These are phyloP conservation scores for Papilio dardanus DNA, from an alignment of 1,140 invertebrate species.

Conservation along the genomic window DNA sequence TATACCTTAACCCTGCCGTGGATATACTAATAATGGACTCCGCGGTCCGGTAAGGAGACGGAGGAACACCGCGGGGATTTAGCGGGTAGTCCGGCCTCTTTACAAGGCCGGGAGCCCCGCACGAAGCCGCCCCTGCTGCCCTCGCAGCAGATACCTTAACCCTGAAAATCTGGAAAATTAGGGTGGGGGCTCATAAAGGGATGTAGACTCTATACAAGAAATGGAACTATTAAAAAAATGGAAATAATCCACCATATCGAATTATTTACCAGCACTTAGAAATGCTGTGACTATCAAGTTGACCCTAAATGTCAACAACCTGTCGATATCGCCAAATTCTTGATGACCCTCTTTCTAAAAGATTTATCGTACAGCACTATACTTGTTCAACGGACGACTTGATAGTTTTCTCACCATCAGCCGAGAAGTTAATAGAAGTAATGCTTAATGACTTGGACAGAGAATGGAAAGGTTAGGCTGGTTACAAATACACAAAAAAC, in stretches of 20 bases:
- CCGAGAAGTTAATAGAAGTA: not conserved
- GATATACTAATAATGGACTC: too few relatives aligned
- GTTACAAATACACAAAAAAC: not conserved
- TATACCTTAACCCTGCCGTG: too few relatives aligned
- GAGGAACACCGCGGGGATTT: too few relatives aligned
- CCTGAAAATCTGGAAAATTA: conserved; percentile 48
- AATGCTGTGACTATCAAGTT: conserved; percentile 31
- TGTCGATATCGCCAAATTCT: conserved; percentile 37
- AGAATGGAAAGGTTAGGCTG: not conserved
- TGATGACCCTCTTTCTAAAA: conserved; percentile 35
- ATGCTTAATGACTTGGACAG: not conserved
- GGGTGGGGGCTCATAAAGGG: conserved; percentile 41
- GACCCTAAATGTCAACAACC: conserved; percentile 30
- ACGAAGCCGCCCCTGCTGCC: too few relatives aligned
- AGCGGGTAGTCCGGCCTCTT: too few relatives aligned
- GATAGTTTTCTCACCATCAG: not conserved
- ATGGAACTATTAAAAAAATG: conserved; percentile 34
- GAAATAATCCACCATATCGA: conserved; percentile 39
- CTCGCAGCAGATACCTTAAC: conserved; percentile 39
- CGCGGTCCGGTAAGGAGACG: too few relatives aligned
- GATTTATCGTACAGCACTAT: conserved; percentile 34
- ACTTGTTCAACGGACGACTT: not conserved
- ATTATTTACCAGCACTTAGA: conserved; percentile 39
- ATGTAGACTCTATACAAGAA: conserved; percentile 38
- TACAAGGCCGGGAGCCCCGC: too few relatives aligned